These are phyloP conservation scores for Rhadina sibilatrix DNA, from an alignment of 2,113 vertebrate species.

Conservation along the genomic window DNA sequence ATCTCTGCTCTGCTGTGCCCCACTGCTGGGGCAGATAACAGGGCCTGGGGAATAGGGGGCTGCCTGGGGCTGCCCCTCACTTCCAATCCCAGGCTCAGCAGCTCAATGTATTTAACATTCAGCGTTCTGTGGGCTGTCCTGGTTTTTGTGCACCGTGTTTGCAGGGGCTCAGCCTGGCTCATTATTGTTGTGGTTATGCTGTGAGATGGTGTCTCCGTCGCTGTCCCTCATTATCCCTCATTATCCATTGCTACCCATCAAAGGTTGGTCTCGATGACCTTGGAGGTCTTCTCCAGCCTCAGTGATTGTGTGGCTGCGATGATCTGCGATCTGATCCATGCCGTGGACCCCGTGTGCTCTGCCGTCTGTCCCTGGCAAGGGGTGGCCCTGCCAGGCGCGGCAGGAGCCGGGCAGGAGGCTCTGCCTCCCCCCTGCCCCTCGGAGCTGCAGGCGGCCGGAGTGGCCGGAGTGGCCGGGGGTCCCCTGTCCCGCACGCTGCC, in stretches of 20 bases:
- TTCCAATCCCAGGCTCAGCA: background rate
- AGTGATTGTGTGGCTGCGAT: rapidly evolving
- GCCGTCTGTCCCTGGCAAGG: background rate
- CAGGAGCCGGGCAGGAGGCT: background rate
- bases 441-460: background rate
- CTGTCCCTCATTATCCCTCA: background rate
- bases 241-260: background rate
- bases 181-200: no score
- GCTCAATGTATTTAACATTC: rapidly evolving
- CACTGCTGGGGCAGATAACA: background rate
- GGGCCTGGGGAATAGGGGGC: background rate
- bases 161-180: background rate
- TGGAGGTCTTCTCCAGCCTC: background rate
- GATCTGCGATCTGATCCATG: rapidly evolving
- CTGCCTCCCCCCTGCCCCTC: background rate
- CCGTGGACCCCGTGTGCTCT: rapidly evolving
- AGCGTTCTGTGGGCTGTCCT: rapidly evolving
- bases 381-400: rapidly evolving
- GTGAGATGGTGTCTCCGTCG: rapidly evolving
- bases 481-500: background rate
- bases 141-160: background rate
- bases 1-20: background rate
- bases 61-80: background rate
- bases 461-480: no score
- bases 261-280: no score